Conservation (phyloP, 2,888 invertebrate genomes). For the Dichetophora obliterata region DNA sequence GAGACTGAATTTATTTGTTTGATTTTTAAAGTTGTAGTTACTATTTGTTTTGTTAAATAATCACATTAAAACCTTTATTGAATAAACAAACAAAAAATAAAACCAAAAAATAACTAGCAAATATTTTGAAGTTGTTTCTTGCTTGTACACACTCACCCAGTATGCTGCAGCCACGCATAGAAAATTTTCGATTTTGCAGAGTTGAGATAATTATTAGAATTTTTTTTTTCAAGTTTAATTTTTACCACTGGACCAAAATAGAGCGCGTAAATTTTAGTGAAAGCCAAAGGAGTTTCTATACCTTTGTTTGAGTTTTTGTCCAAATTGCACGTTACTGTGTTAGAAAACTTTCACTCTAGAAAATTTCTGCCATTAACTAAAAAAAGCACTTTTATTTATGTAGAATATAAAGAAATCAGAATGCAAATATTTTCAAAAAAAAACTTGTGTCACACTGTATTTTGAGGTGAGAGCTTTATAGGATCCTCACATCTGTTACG, state of each 20-base stretch:
- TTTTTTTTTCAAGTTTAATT: constrained; percentile 3
- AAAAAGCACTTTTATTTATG: too few relatives aligned
- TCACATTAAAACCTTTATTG: neutral
- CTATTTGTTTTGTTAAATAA: constrained; percentile 11
- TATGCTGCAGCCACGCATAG: constrained; percentile 72
- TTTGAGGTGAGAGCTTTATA: too few relatives aligned
- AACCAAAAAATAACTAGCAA: constrained; percentile 50
- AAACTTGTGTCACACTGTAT: too few relatives aligned
- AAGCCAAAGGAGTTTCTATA: too few relatives aligned
- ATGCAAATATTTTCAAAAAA: too few relatives aligned
- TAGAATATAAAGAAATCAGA: too few relatives aligned
- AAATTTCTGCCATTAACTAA: too few relatives aligned
- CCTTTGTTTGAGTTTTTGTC: too few relatives aligned
- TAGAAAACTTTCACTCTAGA: too few relatives aligned
- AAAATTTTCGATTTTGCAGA: constrained; percentile 36
- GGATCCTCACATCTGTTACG: too few relatives aligned
- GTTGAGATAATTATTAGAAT: neutral
- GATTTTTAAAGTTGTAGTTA: constrained; percentile 43
- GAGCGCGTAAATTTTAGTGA: too few relatives aligned
- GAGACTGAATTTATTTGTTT: constrained; percentile 34
- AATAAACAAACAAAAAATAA: neutral
- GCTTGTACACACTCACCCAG: constrained; percentile 69
- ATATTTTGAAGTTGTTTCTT: constrained; percentile 65
- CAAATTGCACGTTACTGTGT: too few relatives aligned
- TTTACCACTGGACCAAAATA: neutral